Base-by-base conservation (phyloP, 2,113 vertebrate species). In the Perognathus longimembris region DNA sequence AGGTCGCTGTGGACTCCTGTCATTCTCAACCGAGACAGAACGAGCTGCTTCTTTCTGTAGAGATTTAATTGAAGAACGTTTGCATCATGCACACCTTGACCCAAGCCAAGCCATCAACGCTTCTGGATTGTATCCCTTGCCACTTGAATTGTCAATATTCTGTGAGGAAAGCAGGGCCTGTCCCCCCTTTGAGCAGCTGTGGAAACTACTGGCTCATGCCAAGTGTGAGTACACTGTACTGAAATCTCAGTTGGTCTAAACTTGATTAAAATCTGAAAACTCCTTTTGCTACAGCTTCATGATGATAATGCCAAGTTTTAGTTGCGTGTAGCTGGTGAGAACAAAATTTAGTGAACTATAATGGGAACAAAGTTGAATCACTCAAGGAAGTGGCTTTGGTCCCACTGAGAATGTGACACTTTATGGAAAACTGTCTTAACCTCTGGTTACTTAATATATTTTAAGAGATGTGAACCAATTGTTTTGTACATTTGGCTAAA, bases 301-400 rank as follows among this genome's bases (percentile, higher is more conserved):
- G 95, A 98, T 86, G 89, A 38, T 74, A 97, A 96, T 97, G 97
- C 97, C 97, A 97, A 95, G 85, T 90, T 94, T 94, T 61, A 63
- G 40, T 45, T 80, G 32, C 2, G 0, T 7, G 0, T 42, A 64
- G 36, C 59, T 78, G 90, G 90, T 32, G 40, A 38, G 78, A 85
- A 90, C 63, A 89, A n/a, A 85, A 87, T 59, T 18, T 63, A 40
- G 54, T 32, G 30, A 92, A 22, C 4, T 92, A 21, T 45, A 90
- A 61, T 18, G 30, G 12, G 2, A 77, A 45, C 0, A 18, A 59
- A 28, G 3, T 0, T 40, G 34, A 54, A 22, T 30, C 63, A 32
- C 4, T 78, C 5, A 86, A 79, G 42, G 54, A 59, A 94, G 77
- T 74, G 71, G 34, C 82, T 38, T 54, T 90, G 50, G 7, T 88